These are phyloP conservation scores for Luscinia luscinia DNA, from an alignment of 2,797 vertebrate genomes.

Conservation along the genomic window DNA sequence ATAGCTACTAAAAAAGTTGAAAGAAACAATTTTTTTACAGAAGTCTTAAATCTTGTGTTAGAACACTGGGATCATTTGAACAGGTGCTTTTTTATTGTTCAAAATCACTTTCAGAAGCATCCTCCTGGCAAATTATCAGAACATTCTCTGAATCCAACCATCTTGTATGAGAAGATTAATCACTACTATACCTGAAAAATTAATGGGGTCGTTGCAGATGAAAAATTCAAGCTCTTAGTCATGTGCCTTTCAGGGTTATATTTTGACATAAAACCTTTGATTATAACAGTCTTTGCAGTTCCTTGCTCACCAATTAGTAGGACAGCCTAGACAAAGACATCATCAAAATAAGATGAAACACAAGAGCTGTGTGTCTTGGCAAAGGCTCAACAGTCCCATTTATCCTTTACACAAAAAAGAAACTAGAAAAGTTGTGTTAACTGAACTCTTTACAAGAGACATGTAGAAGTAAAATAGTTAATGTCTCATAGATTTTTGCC, in stretches of 20 bases:
- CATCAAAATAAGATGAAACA: conserved; percentile 1
- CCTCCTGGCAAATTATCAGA: background rate
- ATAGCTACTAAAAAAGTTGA: background rate
- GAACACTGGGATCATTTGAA: background rate
- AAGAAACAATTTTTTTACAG: background rate
- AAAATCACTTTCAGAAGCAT: background rate
- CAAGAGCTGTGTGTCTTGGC: background rate
- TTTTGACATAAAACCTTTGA: conserved; percentile 92
- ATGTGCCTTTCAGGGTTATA: conserved; percentile 89
- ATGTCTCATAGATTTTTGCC: background rate
- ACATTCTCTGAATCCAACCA: background rate
- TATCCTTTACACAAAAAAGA: background rate
- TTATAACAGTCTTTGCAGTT: conserved; percentile 95
- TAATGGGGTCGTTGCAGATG: conserved; percentile 92
- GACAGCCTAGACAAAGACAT: conserved; percentile 84
- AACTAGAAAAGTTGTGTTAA: background rate
- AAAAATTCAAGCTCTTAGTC: conserved; percentile 92
- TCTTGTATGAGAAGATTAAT: background rate
- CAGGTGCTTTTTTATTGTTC: background rate
- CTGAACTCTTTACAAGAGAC: background rate
- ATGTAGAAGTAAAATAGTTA: background rate
- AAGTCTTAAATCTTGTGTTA: background rate
- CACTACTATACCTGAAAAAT: conserved; percentile 91
- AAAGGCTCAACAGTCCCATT: background rate
- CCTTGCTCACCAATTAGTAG: conserved; percentile 96